phyloP scores from a whole-genome alignment of 2,797 vertebrate species.

The Allobates femoralis region DNA sequence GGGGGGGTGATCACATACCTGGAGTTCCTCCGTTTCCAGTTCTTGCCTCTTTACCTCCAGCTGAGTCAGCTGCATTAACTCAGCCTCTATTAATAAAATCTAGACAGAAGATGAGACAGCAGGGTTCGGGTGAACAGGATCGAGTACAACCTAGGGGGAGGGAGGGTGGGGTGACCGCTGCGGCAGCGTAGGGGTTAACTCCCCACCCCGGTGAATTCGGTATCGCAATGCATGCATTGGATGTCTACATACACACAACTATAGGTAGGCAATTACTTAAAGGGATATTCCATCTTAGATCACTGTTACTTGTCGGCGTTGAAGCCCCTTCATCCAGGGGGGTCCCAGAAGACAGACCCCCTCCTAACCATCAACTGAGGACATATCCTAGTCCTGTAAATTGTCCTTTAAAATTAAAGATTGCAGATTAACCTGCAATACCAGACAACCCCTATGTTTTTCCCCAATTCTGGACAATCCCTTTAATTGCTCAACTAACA shows the following conservation, averaged over 20 bases:
- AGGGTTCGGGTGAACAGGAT: constrained; percentile 39
- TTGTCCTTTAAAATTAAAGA: too few species aligned
- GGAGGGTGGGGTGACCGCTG: background rate
- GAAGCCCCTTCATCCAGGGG: too few species aligned
- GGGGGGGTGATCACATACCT: constrained; percentile 84
- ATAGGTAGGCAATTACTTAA: background rate
- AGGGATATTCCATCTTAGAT: background rate
- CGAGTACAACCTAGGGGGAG: background rate
- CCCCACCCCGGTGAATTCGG: background rate
- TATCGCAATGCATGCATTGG: constrained; percentile 13
- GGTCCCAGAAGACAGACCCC: too few species aligned
- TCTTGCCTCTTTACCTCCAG: constrained; percentile 96
- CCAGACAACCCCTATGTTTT: too few species aligned
- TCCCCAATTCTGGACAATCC: too few species aligned
- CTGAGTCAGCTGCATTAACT: constrained; percentile 97
- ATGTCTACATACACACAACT: background rate
- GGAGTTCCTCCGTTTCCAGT: constrained; percentile 92
- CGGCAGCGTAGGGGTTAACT: constrained; percentile 12
- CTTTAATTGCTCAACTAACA: too few species aligned
- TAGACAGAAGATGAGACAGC: constrained; percentile 87
- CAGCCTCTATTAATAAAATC: constrained; percentile 97
- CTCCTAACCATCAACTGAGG: too few species aligned
- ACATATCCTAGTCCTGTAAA: too few species aligned
- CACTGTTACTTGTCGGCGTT: too few species aligned
- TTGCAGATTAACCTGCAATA: too few species aligned